Conservation (phyloP, 2,797 vertebrate species). For the Streptopelia turtur region DNA sequence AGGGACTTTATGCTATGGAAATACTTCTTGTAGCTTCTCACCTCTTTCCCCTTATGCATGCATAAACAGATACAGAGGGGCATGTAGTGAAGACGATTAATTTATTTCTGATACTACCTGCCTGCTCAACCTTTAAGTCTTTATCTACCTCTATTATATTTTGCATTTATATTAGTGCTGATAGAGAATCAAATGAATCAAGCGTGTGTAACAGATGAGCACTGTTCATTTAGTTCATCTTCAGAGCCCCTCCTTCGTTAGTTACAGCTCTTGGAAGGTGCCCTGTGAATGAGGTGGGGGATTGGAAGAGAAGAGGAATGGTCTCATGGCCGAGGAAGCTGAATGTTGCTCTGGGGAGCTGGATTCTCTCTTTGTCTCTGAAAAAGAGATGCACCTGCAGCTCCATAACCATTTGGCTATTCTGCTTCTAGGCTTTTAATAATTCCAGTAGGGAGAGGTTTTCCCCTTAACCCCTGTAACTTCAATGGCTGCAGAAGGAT, state of each 20-base stretch:
- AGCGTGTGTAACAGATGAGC: background rate
- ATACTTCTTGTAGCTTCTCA: background rate
- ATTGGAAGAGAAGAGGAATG: background rate
- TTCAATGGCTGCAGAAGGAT: background rate
- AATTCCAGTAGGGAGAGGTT: background rate
- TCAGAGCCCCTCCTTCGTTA: background rate
- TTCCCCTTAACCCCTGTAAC: background rate
- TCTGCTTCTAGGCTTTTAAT: background rate
- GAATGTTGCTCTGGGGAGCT: background rate
- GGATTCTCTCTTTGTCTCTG: background rate
- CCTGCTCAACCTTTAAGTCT: background rate
- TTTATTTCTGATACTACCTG: background rate
- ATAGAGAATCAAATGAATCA: background rate
- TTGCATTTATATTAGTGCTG: background rate
- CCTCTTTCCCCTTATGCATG: background rate
- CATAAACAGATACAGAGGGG: background rate
- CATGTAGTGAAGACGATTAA: rapidly evolving
- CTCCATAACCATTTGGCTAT: background rate
- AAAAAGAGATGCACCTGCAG: background rate
- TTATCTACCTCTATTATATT: background rate
- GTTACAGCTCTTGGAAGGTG: background rate
- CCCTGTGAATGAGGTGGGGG: background rate
- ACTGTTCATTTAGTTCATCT: no score
- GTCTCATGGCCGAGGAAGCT: background rate
- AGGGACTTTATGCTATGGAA: background rate